phyloP scores from a whole-genome alignment of 1,140 invertebrate species.

The Stegodyphus dumicola region DNA sequence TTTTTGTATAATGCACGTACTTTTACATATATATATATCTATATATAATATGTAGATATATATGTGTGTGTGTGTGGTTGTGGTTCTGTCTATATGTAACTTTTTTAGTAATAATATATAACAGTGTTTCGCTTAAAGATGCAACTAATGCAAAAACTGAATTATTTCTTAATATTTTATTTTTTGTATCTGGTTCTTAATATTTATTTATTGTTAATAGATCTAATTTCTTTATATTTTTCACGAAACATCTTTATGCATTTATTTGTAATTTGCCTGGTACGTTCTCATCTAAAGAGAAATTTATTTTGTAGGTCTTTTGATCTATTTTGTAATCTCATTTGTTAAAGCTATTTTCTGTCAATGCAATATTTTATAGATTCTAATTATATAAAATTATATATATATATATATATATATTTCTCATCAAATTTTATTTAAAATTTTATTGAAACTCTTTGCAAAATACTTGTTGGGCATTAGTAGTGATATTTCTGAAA shows the following conservation, averaged over 20 bases:
- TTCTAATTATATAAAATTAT: constrained; percentile 7
- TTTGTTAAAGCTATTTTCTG: constrained; percentile 42
- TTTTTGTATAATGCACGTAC: too few species aligned
- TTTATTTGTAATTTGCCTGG: constrained; percentile 17
- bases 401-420: constrained; percentile 13
- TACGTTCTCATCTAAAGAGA: not conserved
- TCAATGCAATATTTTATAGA: constrained; percentile 29
- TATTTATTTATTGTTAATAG: constrained; percentile 30
- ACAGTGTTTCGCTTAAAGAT: not conserved
- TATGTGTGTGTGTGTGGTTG: constrained; percentile 19
- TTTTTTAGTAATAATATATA: not conserved
- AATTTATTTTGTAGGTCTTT: not conserved
- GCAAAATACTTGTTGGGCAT: constrained; percentile 18
- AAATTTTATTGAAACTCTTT: not conserved
- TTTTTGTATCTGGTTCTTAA: constrained; percentile 1
- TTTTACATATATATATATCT: too few species aligned
- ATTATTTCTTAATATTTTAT: not conserved
- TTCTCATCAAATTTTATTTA: constrained; percentile 1
- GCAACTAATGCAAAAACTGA: not conserved
- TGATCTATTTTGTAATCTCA: constrained; percentile 46
- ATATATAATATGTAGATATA: not conserved
- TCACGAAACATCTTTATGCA: constrained; percentile 9
- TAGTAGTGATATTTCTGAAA: constrained; percentile 37
- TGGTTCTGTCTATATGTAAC: constrained; percentile 7
- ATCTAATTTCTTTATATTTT: constrained; percentile 31